Conservation (phyloP, 2,888 invertebrate species). For the Synergus umbraculus region DNA sequence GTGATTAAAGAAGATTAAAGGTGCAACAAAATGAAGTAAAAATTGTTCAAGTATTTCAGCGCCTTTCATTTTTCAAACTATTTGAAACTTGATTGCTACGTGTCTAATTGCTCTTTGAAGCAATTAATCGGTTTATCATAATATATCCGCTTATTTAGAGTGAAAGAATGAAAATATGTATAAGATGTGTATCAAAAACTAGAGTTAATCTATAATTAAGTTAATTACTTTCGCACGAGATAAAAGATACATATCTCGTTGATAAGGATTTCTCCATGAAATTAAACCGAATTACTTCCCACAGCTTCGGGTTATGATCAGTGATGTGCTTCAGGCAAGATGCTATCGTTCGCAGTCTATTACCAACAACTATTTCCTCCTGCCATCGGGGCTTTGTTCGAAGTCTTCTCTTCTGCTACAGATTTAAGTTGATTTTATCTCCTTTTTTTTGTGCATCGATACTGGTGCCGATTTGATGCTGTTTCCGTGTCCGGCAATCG, state of each 20-base stretch:
- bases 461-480: not conserved
- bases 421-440: slow-evolving; percentile 27
- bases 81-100: too few relatives aligned
- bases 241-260: slow-evolving; percentile 1
- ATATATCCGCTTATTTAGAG: not conserved
- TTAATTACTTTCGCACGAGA: slow-evolving; percentile 22
- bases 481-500: slow-evolving; percentile 23
- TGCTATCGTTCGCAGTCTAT: slow-evolving; percentile 30
- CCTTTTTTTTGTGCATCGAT: slow-evolving; percentile 5
- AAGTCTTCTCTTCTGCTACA: slow-evolving; percentile 2
- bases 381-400: slow-evolving; percentile 20
- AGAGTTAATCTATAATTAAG: slow-evolving; percentile 4
- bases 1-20: too few relatives aligned
- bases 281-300: slow-evolving; percentile 35
- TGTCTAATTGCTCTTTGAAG: not conserved
- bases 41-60: too few relatives aligned
- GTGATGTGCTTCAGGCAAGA: slow-evolving; percentile 28
- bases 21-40: too few relatives aligned
- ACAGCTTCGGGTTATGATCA: slow-evolving; percentile 27
- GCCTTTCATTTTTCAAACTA: too few relatives aligned
- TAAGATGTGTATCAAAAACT: not conserved
- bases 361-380: slow-evolving; percentile 20
- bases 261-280: slow-evolving; percentile 21
- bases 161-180: not conserved
- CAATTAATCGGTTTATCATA: not conserved